phyloP scores from a whole-genome alignment of 2,113 vertebrate species.

The Chionodraco myersi region DNA sequence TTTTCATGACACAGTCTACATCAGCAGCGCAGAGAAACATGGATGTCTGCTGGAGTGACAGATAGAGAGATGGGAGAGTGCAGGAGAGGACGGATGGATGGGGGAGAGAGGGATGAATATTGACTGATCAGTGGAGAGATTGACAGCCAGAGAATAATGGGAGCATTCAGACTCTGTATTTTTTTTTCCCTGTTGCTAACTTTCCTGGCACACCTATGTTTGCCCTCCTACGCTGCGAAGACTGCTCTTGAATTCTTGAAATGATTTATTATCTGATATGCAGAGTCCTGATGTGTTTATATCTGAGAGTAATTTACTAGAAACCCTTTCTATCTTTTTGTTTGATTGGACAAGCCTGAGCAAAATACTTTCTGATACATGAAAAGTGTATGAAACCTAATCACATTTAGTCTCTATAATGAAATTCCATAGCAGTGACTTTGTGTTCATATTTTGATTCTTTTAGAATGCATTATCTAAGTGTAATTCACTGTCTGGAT shows the following conservation, averaged over 20 bases:
- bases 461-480: constrained; percentile 81
- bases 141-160: constrained; percentile 79
- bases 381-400: constrained; percentile 79
- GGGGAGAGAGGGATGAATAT: constrained; percentile 75
- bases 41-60: constrained; percentile 75
- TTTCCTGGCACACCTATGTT: constrained; percentile 74
- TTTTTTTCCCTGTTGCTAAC: constrained; percentile 51
- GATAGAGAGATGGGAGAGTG: constrained; percentile 77
- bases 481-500: constrained; percentile 78
- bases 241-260: constrained; percentile 69
- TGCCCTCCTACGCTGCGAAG: constrained; percentile 72
- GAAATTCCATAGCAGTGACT: constrained; percentile 76
- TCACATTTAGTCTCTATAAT: constrained; percentile 78
- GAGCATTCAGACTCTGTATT: constrained; percentile 63
- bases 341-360: constrained; percentile 74
- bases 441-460: constrained; percentile 82
- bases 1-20: constrained; percentile 70
- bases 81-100: constrained; percentile 79
- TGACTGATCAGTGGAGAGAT: constrained; percentile 80
- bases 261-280: constrained; percentile 75
- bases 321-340: constrained; percentile 76
- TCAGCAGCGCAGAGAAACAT: constrained; percentile 58
- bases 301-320: constrained; percentile 77
- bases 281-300: constrained; percentile 78
- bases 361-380: constrained; percentile 73